Evolutionary conservation across 2,113 vertebrate species (phyloP).

Genomic region (Ophiodon elongatus): DNA sequence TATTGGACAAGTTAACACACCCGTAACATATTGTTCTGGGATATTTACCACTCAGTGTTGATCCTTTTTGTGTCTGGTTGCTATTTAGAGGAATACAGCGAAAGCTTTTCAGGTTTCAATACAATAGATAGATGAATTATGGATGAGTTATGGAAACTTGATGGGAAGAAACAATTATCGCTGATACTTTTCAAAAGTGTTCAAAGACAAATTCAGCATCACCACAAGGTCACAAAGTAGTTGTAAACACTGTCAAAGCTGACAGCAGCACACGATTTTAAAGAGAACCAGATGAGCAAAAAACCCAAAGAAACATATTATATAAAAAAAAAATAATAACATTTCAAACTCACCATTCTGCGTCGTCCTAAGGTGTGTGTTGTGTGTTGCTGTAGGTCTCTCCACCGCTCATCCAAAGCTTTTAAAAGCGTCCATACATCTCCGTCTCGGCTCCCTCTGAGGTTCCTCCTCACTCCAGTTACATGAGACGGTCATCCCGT

Average conservation of each 20-base stretch:
- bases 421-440: constrained; percentile 32
- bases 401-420: constrained; percentile 17
- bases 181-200: background rate
- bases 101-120: background rate
- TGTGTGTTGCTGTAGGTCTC: background rate
- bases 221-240: too few species aligned
- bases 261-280: background rate
- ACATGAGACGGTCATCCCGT: constrained; percentile 57
- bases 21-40: background rate
- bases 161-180: background rate
- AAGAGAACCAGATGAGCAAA: background rate
- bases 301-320: background rate
- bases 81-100: background rate
- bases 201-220: background rate
- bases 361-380: background rate
- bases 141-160: background rate
- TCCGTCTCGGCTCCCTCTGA: background rate
- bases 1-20: background rate
- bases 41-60: background rate
- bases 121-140: background rate
- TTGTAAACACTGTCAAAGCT: background rate
- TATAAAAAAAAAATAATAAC: too few species aligned
- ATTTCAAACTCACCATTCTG: constrained; percentile 62
- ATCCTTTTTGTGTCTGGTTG: background rate
- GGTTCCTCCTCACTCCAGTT: constrained; percentile 33